Evolutionary conservation across 2,888 invertebrate species (phyloP).

Genomic region (Drosophila yooni): DNA sequence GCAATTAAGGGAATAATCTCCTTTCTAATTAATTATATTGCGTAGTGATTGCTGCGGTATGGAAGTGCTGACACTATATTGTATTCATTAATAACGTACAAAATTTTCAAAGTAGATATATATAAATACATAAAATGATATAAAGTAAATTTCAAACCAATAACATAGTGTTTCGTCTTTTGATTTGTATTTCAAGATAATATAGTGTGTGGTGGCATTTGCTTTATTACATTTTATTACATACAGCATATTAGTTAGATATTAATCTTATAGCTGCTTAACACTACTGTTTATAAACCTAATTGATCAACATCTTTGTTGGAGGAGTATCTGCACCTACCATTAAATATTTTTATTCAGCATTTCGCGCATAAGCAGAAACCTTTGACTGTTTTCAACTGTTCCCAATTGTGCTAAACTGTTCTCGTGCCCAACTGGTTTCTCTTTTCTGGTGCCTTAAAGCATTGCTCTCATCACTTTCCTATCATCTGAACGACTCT

Average conservation of each 20-base stretch:
- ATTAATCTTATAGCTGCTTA: background rate
- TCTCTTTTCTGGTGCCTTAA: slow-evolving; percentile 7
- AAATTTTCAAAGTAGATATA: background rate
- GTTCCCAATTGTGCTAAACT: slow-evolving; percentile 9
- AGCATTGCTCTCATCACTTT: slow-evolving; percentile 2
- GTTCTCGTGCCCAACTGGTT: slow-evolving; percentile 24
- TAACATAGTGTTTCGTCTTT: background rate
- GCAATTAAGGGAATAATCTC: slow-evolving; percentile 24
- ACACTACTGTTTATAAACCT: background rate
- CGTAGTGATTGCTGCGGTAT: background rate
- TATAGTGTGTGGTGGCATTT: background rate
- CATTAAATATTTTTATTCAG: background rate
- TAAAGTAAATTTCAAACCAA: background rate
- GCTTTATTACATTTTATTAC: background rate
- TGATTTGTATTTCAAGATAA: background rate
- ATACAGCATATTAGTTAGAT: background rate
- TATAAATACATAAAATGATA: background rate
- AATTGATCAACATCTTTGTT: background rate
- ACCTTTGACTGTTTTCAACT: background rate
- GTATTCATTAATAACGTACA: background rate
- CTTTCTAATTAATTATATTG: slow-evolving; percentile 20
- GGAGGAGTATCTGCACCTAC: background rate
- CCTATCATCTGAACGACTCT: slow-evolving; percentile 11
- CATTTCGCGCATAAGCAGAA: background rate
- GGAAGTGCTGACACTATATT: background rate